Evolutionary conservation across 2,113 vertebrate genomes (phyloP).

Genomic region (Rhineura floridana): DNA sequence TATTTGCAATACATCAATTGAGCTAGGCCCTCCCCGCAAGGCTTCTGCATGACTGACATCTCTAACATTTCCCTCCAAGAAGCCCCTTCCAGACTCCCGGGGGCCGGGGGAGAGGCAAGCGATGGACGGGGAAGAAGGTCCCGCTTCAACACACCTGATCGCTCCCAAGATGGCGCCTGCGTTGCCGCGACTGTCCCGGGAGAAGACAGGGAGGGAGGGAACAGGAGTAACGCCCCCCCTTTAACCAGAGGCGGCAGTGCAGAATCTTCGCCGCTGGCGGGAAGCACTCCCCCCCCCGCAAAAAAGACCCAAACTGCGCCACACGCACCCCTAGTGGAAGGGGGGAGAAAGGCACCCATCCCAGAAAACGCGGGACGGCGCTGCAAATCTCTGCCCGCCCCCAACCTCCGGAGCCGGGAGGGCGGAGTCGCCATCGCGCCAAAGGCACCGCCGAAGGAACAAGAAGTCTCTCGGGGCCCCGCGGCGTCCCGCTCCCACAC

Average conservation of each 20-base stretch:
- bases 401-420: neutral
- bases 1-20: no score
- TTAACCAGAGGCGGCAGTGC: no score
- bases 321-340: neutral
- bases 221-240: no score
- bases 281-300: no score
- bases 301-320: neutral
- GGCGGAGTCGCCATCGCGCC: constrained; percentile 23
- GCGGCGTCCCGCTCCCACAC: neutral
- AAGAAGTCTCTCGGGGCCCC: no score
- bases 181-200: neutral
- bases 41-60: neutral
- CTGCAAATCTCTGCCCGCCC: neutral
- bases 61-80: neutral
- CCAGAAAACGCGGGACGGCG: neutral
- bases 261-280: no score
- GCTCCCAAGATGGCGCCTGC: constrained; percentile 41
- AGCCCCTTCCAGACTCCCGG: neutral
- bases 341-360: neutral
- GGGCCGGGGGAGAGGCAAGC: neutral
- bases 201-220: neutral
- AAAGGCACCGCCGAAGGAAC: neutral
- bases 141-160: neutral
- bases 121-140: no score
- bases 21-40: neutral